Evolutionary conservation across 1,140 invertebrate species (phyloP), one percentile per base, ranked within the genome.

Genomic region (Macrocentrus cingulum): DNA sequence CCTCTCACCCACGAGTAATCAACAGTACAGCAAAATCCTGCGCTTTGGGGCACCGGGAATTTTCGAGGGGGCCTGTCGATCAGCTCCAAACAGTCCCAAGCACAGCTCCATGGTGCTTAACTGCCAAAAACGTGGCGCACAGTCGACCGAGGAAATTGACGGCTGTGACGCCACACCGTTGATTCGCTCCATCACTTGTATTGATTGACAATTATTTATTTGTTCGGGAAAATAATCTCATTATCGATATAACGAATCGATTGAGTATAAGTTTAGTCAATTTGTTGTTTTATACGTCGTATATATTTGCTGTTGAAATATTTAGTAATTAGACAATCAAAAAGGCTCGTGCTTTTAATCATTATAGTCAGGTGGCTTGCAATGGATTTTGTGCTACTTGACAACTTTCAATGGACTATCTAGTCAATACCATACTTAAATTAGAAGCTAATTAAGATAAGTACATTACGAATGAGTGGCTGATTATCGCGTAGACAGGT

Each of bases 81-180:
- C 82, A 0, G 81, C 80, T 1, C 82, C 82, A 0, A 76, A 69
- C 46, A 84, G 81, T 59, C 82, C 82, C 0, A 68, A 67, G 11
- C 70, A 73, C 34, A 70, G 72, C 45, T 62, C 59, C 4, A 49
- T 42, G 13, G 36, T 69, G 4, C 45, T 73, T 0, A 68, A 75
- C 32, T 25, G 59, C 5, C 63, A 74, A 19, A 62, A 67, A 15
- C 69, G 75, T 54, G 66, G 64, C 32, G 66, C 69, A 0, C 74
- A 79, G 39, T 77, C 72, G 1, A 79, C 71, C 20, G 77, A 80
- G 19, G 68, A 75, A 16, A 69, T 76, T 15, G 71, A 75, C 44
- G 75, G 72, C 52, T 71, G 71, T 55, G 79, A 82, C 20, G 70
- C 68, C 1, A 75, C 72, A 1, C 80, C 79, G 1, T 45, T 81